Base-by-base conservation (phyloP, 1,140 invertebrate species). In the Dendroctonus valens region DNA sequence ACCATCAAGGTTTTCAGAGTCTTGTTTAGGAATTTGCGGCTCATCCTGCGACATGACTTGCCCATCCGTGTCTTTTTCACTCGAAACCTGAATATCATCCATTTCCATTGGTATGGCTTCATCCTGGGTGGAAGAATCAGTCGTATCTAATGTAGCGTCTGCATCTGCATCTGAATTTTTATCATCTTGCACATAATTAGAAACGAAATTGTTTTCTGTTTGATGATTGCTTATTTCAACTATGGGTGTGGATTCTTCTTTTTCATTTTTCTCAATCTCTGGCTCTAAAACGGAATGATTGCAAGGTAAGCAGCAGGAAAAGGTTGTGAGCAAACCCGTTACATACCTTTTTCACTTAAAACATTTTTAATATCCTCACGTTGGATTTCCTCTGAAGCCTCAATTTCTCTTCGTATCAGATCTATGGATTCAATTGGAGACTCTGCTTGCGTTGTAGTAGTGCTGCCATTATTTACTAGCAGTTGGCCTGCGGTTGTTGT, bases 371-470 rank as follows among this genome's bases (percentile, higher is more conserved):
- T 64, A 14, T 59, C 68, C 14, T 57, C 61, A 4, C 26, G 51
- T 44, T 55, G 50, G n/a, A 48, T 46, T 48, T 72, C 70, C 3
- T 38, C 59, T 51, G 69, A 52, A 7, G 74, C 61, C 70, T 80
- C 77, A 58, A 77, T 63, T 50, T 64, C 64, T 51, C 62, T 64
- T 14, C 60, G 49, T 50, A 79, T 79, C 74, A 78, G 71, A 59
- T 79, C 77, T 54, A 79, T 79, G 0, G 76, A 77, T 71, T 79
- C 77, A 14, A 75, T 72, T 9, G 70, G 74, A 14, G 71, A 54
- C 15, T 70, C 70, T 38, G 63, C 57, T 55, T 65, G 67, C 5
- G 65, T 65, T 41, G 66, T 68, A 5, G 59, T 67, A 48, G 50
- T 58, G 7, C 44, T 61, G 7, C 60, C 51, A 15, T 39, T 61